Conservation (phyloP, 2,113 vertebrate species). For the Cyanoramphus novaezelandiae region DNA sequence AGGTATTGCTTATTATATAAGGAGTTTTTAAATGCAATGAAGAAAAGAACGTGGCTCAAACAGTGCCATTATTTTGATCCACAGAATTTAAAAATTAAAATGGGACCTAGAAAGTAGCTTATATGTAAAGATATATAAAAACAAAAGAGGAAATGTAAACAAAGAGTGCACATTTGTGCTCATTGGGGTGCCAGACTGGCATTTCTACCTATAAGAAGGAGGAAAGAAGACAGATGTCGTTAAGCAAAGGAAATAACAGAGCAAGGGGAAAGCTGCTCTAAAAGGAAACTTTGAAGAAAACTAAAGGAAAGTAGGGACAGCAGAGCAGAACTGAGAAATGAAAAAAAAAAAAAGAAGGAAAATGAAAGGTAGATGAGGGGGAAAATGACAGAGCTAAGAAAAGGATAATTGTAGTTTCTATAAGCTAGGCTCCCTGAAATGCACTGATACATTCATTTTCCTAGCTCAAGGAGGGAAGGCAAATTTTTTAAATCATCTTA, state of each 20-base stretch:
- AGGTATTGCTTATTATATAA: neutral
- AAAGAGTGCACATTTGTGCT: neutral
- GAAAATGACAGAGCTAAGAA: neutral
- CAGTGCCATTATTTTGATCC: neutral
- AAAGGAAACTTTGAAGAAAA: neutral
- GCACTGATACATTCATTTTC: neutral
- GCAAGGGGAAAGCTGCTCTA: neutral
- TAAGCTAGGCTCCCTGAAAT: neutral
- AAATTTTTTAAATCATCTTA: neutral
- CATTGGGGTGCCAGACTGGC: neutral
- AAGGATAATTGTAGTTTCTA: neutral
- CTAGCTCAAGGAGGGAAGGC: neutral
- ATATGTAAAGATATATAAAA: neutral
- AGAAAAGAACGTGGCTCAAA: neutral
- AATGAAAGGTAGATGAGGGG: fast-evolving
- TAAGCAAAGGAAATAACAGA: neutral
- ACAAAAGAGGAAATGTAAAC: neutral
- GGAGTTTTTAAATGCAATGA: neutral
- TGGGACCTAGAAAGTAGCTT: neutral
- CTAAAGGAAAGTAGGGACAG: neutral
- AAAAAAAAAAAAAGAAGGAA: neutral
- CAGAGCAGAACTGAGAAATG: neutral
- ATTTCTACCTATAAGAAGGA: neutral
- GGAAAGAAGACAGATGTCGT: neutral
- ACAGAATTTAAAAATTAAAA: neutral